A percentile compares a stretch with the other conserved stretches of the same genome.
Evolutionary conservation across 2,113 vertebrate species (phyloP).

Genomic region (Willisornis vidua): DNA sequence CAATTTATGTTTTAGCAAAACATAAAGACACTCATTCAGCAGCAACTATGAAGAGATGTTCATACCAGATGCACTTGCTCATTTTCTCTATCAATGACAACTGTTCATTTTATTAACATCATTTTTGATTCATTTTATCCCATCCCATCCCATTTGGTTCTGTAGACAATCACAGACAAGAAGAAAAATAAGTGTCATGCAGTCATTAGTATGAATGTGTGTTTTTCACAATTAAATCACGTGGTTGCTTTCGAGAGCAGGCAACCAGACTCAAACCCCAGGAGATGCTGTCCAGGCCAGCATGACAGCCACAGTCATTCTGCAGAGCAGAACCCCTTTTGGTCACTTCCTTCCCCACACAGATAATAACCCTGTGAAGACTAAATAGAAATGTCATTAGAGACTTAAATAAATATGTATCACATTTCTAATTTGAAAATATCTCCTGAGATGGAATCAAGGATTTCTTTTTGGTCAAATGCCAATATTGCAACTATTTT

Average conservation of each 20-base stretch:
- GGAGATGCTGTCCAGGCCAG: neutral
- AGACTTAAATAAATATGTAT: neutral
- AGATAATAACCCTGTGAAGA: neutral
- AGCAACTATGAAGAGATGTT: neutral
- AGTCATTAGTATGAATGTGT: neutral
- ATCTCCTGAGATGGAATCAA: neutral
- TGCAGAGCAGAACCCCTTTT: neutral
- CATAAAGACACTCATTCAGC: neutral
- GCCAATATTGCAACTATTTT: neutral
- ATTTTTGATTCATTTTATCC: neutral
- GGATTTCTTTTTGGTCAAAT: neutral
- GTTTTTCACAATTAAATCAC: neutral
- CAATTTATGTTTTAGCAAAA: neutral
- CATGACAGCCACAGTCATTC: neutral
- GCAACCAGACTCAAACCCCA: neutral
- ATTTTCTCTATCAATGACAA: neutral
- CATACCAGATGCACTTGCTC: neutral
- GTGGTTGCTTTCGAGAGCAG: neutral
- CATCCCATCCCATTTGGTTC: neutral
- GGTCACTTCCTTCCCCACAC: neutral
- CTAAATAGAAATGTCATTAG: neutral
- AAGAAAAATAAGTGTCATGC: neutral
- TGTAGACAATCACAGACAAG: neutral
- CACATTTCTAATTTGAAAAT: neutral
- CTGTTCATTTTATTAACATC: neutral